A percentile compares a stretch with the other conserved stretches of the same genome.
These are phyloP conservation scores for Odontocerum albicorne DNA, from an alignment of 2,888 invertebrate species.

Conservation along the genomic window DNA sequence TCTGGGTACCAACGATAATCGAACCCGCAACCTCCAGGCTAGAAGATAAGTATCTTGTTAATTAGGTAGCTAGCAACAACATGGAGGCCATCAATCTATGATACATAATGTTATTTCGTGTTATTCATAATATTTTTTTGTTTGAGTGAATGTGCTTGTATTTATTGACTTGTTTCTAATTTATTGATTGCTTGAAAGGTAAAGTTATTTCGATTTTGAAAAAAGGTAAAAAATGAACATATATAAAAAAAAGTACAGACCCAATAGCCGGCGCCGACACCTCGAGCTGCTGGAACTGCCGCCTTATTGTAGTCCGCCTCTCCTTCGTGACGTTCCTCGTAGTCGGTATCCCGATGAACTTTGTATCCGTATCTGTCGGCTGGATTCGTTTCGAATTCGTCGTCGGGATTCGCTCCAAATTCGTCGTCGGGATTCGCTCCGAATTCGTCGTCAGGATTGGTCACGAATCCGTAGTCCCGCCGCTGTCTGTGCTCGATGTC, in stretches of 20 bases:
- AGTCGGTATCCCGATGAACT: background rate
- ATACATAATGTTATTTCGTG: too few relatives aligned
- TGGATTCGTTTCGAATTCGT: slow-evolving; percentile 5
- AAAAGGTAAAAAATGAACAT: background rate
- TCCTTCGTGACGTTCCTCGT: slow-evolving; percentile 10
- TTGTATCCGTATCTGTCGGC: slow-evolving; percentile 2
- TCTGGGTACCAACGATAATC: too few relatives aligned
- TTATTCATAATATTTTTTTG: too few relatives aligned
- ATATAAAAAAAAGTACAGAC: slow-evolving; percentile 13
- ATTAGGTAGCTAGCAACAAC: too few relatives aligned
- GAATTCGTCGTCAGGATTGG: slow-evolving; percentile 1
- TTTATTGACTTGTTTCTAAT: too few relatives aligned
- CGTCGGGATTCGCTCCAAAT: slow-evolving; percentile 3
- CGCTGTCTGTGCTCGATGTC: background rate
- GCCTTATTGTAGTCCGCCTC: background rate
- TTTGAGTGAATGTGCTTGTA: too few relatives aligned
- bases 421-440: background rate
- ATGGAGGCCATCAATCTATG: too few relatives aligned
- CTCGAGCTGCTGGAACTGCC: background rate
- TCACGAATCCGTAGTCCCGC: slow-evolving; percentile 7
- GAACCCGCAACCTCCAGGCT: too few relatives aligned
- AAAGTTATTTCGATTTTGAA: too few relatives aligned
- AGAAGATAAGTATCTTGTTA: too few relatives aligned
- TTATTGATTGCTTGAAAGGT: too few relatives aligned
- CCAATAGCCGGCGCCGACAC: slow-evolving; percentile 13